Evolutionary conservation across 2,113 vertebrate genomes (phyloP), one percentile per base, ranked within the genome.

Genomic region (Procavia capensis): DNA sequence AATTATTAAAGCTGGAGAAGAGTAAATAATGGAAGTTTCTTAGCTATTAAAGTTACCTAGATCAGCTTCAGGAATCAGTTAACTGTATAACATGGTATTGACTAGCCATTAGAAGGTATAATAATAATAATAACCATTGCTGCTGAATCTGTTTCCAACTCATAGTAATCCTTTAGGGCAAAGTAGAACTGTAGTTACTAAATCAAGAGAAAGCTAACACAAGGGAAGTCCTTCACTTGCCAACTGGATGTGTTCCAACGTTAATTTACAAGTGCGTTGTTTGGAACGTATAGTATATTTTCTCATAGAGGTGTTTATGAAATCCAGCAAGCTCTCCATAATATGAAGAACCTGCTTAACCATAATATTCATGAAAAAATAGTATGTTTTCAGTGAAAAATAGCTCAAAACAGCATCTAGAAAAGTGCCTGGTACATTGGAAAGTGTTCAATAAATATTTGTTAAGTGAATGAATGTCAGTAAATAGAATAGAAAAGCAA

Each of bases 241-340:
- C 91, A 91, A 8, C 57, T 85, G 43, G 4, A 10, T 59, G 9
- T 81, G 16, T 85, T 85, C 54, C 50, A 68, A 47, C 70, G 19
- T 63, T 70, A 88, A 41, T 95, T 59, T 88, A 68, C 79, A 88
- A 54, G 82, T 88, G 27, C 68, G 17, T 31, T 59, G 7, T 95
- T 86, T 74, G 31, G 59, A 72, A 66, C 11, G 57, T 64, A n/a
- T 43, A 84, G 25, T 59, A 8, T 45, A n/a, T 20, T 85, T 93
- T 93, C 92, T 90, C 74, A 66, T 0, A 43, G 74, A 80, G 64
- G 47, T 94, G 43, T 95, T 93, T 84, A 76, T 84, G 85, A 84
- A 89, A 54, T 84, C 63, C 75, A 45, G 36, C 9, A 84, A n/a
- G 20, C 68, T 29, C 34, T 85, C 41, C 39, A 29, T 43, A 61